Base-by-base conservation (phyloP, 2,797 vertebrate genomes). In the Neostethus bicornis region DNA sequence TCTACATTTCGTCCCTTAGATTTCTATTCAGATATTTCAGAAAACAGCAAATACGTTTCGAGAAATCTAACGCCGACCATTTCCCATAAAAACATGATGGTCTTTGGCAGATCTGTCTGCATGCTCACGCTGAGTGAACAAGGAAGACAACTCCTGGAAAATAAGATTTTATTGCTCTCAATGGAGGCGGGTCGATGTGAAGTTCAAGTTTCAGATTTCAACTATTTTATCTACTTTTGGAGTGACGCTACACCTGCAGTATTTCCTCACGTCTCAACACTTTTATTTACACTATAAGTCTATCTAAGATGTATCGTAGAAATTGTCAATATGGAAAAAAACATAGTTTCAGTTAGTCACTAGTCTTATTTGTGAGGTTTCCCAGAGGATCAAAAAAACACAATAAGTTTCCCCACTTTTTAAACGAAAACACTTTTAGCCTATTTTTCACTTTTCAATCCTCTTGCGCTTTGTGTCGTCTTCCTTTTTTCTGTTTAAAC, bases 401-500 rank as follows among this genome's bases (percentile, higher is more conserved):
- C 19, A 20, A 2, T 11, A 9, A 2, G 11, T 12, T 20, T 39
- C 41, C 2, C 16, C n/a, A 37, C 7, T 37, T 37, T 17, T 9
- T 2, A 16, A 17, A 16, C n/a, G 37, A 17, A 37, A 37, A 17
- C n/a, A 8, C 6, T 41, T 41, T 41, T 19, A 41, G 17, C 17
- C 19, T 38, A 20, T 41, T 34, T 4, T 28, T 21, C n/a, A 21
- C 23, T 41, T 51, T 16, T 12, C 12, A 5, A 4, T 24, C 13
- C 9, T 32, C 11, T 2, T 12, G 21, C 13, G 6, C 17, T 70
- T 24, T 60, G 26, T 61, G 31, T 49, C 60, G 35, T 66, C 46
- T 47, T 24, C 23, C 20, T 63, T 69, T 63, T n/a, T 70, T 60
- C 66, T 71, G 49, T 79, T 82, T 73, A 72, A 79, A 75, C 46